Percentiles rank a stretch among this genome's conserved stretches.
Conservation (phyloP, 2,888 invertebrate genomes). For the Ectemnius lituratus region DNA sequence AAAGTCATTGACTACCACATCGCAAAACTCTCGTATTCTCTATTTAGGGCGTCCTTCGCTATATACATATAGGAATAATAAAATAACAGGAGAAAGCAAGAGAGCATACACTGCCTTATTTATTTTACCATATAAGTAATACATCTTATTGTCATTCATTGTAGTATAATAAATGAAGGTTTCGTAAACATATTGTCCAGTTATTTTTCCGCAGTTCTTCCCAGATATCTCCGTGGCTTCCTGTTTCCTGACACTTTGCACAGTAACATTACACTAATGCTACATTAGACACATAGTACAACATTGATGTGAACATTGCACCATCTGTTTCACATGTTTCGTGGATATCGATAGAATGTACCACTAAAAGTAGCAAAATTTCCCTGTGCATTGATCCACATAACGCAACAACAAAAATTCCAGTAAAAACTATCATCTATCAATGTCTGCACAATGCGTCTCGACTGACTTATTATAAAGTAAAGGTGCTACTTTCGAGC, state of each 20-base stretch:
- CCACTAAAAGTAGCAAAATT: constrained; percentile 69
- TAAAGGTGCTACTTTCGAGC: neutral
- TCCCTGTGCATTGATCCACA: constrained; percentile 57
- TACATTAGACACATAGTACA: no score
- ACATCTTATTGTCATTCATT: constrained; percentile 71
- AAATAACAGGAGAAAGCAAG: constrained; percentile 52
- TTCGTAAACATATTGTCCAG: constrained; percentile 60
- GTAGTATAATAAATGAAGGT: constrained; percentile 71
- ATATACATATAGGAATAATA: constrained; percentile 43
- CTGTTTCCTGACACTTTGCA: no score
- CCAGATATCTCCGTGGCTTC: no score
- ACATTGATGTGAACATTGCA: neutral
- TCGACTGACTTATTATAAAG: neutral
- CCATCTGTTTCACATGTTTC: constrained; percentile 17
- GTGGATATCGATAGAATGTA: constrained; percentile 35
- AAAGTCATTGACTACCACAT: no score
- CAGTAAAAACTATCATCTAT: constrained; percentile 52
- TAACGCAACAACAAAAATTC: constrained; percentile 59
- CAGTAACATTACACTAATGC: no score
- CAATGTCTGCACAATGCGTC: neutral
- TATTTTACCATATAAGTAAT: constrained; percentile 74
- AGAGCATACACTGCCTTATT: constrained; percentile 76
- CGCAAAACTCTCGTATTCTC: no score
- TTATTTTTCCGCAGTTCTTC: constrained; percentile 20
- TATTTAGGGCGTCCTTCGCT: constrained; percentile 30